Evolutionary conservation across 1,140 invertebrate genomes (phyloP).

Genomic region (Halictus rubicundus): DNA sequence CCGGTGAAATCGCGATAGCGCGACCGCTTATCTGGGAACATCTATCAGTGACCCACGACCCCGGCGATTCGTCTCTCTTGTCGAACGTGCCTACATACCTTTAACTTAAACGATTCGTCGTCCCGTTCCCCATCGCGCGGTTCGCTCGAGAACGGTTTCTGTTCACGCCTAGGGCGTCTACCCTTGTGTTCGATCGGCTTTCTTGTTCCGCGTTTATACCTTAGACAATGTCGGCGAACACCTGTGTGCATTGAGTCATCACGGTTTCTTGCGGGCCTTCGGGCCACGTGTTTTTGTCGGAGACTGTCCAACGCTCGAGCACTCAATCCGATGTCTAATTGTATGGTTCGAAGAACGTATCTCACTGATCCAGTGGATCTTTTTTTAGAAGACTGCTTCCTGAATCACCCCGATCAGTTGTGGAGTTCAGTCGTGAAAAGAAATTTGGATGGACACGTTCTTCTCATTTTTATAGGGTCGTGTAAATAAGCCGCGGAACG

Average conservation of each 20-base stretch:
- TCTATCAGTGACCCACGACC: slow-evolving; percentile 58
- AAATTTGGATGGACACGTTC: no score
- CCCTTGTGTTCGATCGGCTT: not conserved
- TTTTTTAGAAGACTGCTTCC: no score
- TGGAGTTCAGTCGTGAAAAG: no score
- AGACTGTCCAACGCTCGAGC: no score
- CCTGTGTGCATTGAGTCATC: not conserved
- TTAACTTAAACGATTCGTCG: slow-evolving; percentile 43
- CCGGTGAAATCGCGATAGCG: slow-evolving; percentile 57
- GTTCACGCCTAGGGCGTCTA: slow-evolving; percentile 16
- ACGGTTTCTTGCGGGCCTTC: not conserved
- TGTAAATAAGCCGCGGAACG: no score
- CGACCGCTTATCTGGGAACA: slow-evolving; percentile 49
- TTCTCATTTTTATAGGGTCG: no score
- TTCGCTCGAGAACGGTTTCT: slow-evolving; percentile 3
- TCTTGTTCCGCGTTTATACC: slow-evolving; percentile 7
- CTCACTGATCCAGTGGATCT: no score
- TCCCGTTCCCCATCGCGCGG: slow-evolving; percentile 10
- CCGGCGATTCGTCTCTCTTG: slow-evolving; percentile 57
- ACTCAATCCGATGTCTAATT: not conserved
- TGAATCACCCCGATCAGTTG: no score
- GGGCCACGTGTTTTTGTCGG: not conserved
- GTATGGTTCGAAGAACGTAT: not conserved
- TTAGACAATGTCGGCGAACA: not conserved
- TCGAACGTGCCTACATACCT: slow-evolving; percentile 59